Evolutionary conservation across 2,113 vertebrate genomes (phyloP).

Genomic region (Eonycteris spelaea): DNA sequence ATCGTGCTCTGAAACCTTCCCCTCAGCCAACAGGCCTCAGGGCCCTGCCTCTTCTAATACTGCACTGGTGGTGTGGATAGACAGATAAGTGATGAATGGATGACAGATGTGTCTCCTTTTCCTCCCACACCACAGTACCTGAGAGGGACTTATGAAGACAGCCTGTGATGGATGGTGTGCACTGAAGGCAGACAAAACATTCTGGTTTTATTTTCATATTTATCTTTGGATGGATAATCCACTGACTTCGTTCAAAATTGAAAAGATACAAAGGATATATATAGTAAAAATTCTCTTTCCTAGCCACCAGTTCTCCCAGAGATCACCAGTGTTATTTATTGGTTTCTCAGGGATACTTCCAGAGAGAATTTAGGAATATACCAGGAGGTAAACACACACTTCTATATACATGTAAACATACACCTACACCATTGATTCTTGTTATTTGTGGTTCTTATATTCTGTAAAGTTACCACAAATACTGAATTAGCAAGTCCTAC

Average conservation of each 20-base stretch:
- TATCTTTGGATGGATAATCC: neutral
- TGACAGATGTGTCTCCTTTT: neutral
- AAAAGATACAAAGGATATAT: neutral
- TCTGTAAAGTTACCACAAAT: neutral
- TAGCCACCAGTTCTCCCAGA: neutral
- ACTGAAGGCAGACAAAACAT: neutral
- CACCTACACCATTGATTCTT: neutral
- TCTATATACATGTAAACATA: neutral
- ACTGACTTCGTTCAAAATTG: neutral
- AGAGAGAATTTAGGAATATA: neutral
- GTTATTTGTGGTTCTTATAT: neutral
- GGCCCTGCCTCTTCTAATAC: neutral
- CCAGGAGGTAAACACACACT: no score
- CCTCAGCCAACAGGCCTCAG: neutral
- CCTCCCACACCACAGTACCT: neutral
- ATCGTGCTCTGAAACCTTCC: neutral
- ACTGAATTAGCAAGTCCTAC: neutral
- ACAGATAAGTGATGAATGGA: neutral
- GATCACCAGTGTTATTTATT: neutral
- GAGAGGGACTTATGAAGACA: neutral
- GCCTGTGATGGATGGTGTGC: neutral
- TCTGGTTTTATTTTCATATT: neutral
- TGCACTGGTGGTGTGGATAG: neutral
- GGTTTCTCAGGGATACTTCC: neutral
- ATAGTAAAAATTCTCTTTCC: neutral